phyloP scores from a whole-genome alignment of 2,888 invertebrate genomes.

The Hyposoter dolosus region DNA sequence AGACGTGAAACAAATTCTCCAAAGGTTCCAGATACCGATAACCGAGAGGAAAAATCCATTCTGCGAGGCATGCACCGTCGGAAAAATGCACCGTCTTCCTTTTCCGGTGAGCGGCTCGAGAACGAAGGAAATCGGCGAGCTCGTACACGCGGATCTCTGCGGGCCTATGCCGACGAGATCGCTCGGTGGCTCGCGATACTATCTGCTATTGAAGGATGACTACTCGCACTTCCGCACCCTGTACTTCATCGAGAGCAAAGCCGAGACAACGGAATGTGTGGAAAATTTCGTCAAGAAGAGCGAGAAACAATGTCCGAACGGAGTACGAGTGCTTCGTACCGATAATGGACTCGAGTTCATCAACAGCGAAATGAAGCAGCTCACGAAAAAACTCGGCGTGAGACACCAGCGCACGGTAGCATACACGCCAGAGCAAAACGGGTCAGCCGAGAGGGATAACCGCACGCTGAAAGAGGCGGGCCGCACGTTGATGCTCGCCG shows the following conservation, averaged over 20 bases:
- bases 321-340: slow-evolving; percentile 15
- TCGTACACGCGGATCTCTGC: slow-evolving; percentile 68
- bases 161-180: slow-evolving; percentile 61
- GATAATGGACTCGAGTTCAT: slow-evolving; percentile 31
- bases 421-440: slow-evolving; percentile 62
- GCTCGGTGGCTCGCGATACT: slow-evolving; percentile 23
- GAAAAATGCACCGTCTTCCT: slow-evolving; percentile 58
- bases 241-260: slow-evolving; percentile 25
- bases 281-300: slow-evolving; percentile 1
- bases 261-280: not conserved
- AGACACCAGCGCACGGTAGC: slow-evolving; percentile 54
- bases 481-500: slow-evolving; percentile 47
- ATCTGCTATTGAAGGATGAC: slow-evolving; percentile 18
- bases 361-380: slow-evolving; percentile 27
- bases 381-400: slow-evolving; percentile 15
- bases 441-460: slow-evolving; percentile 54
- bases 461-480: slow-evolving; percentile 58
- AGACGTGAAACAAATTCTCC: slow-evolving; percentile 48
- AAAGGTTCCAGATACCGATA: slow-evolving; percentile 17
- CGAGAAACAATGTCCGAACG: slow-evolving; percentile 5
- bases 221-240: not conserved
- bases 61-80: slow-evolving; percentile 49
- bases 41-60: slow-evolving; percentile 14
- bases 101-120: slow-evolving; percentile 51
- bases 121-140: slow-evolving; percentile 52